Evolutionary conservation across 2,797 vertebrate species (phyloP).

Genomic region (Microtus agrestis): DNA sequence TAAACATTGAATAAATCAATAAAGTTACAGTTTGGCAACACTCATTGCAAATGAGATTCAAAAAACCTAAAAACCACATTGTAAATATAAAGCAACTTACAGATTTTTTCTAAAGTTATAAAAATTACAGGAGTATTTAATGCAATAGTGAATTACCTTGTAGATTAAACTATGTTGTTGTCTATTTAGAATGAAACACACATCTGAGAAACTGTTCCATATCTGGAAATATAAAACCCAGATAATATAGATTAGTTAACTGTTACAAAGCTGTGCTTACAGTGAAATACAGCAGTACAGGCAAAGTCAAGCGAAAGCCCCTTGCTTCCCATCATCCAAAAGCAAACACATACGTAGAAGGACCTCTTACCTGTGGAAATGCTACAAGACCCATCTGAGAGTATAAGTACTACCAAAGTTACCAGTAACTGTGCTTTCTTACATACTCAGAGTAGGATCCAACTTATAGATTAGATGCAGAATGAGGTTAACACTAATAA

Average conservation of each 20-base stretch:
- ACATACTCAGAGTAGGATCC: neutral
- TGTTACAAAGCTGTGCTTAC: neutral
- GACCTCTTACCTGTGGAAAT: neutral
- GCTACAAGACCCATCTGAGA: neutral
- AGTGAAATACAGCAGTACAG: neutral
- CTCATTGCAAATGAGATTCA: neutral
- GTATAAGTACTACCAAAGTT: neutral
- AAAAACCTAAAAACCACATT: neutral
- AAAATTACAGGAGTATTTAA: slow-evolving; percentile 21
- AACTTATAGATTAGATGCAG: neutral
- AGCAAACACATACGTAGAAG: neutral
- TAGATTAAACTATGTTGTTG: neutral
- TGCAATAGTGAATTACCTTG: slow-evolving; percentile 37
- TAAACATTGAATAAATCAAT: slow-evolving; percentile 22
- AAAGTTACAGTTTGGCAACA: slow-evolving; percentile 13
- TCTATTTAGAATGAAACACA: slow-evolving; percentile 19
- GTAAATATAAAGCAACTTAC: neutral
- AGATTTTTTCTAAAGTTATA: neutral
- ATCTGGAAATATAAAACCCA: slow-evolving; percentile 23
- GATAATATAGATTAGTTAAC: neutral
- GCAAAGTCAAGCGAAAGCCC: neutral
- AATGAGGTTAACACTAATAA: neutral
- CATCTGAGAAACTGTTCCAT: neutral
- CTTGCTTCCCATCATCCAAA: neutral
- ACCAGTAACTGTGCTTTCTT: neutral